Evolutionary conservation across 1,140 invertebrate species (phyloP).

Genomic region (Drosophila tropicalis): DNA sequence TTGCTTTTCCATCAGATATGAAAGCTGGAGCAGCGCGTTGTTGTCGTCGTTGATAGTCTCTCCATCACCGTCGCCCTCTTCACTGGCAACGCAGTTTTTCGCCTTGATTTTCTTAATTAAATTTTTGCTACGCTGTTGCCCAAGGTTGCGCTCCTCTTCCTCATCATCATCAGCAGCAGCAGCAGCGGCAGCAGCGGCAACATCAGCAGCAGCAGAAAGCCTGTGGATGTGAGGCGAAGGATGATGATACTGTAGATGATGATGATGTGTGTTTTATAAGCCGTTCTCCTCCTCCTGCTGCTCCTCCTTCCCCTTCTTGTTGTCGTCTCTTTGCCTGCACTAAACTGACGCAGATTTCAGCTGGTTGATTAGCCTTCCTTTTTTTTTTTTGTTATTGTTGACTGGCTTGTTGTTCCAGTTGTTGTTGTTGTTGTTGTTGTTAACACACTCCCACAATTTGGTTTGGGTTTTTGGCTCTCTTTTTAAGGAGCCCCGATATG

Average conservation of each 20-base stretch:
- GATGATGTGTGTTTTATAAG: conserved; percentile 80
- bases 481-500: conserved; percentile 13
- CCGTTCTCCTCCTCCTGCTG: conserved; percentile 47
- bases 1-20: conserved; percentile 70
- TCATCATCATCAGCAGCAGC: conserved; percentile 17
- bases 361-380: conserved; percentile 54
- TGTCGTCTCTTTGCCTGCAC: conserved; percentile 29
- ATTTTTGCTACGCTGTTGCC: conserved; percentile 76
- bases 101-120: conserved; percentile 81
- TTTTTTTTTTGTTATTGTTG: not conserved
- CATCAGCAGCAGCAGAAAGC: conserved; percentile 17
- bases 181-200: no score
- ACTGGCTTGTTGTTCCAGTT: conserved; percentile 51
- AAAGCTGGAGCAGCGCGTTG: conserved; percentile 74
- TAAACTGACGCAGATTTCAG: conserved; percentile 66
- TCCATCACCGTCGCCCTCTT: conserved; percentile 21
- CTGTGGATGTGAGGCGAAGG: conserved; percentile 45
- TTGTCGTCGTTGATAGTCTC: conserved; percentile 68
- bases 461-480: not conserved
- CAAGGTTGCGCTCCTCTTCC: conserved; percentile 52
- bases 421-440: conserved; percentile 62
- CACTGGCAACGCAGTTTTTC: conserved; percentile 61
- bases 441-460: conserved; percentile 77
- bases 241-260: conserved; percentile 55
- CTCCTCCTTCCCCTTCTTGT: conserved; percentile 29